Evolutionary conservation across 2,797 vertebrate species (phyloP).

Genomic region (Amblyraja radiata): DNA sequence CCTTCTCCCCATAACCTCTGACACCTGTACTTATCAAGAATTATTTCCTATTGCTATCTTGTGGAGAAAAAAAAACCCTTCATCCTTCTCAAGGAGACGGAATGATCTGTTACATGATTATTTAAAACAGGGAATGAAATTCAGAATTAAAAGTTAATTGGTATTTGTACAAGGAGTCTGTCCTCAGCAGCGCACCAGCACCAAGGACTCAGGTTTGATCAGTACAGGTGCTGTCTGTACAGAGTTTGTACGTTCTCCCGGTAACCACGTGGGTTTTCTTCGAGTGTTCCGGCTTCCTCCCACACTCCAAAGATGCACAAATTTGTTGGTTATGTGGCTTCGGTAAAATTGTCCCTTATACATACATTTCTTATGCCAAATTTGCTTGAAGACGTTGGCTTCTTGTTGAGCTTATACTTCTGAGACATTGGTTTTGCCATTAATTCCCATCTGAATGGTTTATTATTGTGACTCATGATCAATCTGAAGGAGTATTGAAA

Average conservation of each 20-base stretch:
- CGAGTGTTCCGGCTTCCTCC: no score
- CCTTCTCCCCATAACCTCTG: no score
- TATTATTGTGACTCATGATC: neutral
- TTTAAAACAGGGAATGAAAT: neutral
- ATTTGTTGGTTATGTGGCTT: no score
- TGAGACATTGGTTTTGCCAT: neutral
- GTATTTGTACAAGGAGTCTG: neutral
- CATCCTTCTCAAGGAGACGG: neutral
- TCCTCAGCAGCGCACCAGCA: no score
- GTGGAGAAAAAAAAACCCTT: neutral
- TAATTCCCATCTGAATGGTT: neutral
- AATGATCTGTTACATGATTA: neutral
- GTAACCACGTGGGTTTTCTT: no score
- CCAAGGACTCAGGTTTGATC: no score
- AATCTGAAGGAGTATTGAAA: neutral
- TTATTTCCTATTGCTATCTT: neutral
- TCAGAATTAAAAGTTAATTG: neutral
- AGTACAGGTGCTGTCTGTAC: no score
- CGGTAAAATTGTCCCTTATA: no score
- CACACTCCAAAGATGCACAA: no score
- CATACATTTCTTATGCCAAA: neutral
- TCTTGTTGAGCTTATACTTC: neutral
- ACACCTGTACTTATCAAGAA: no score
- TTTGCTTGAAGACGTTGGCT: neutral
- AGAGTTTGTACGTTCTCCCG: no score